Conservation (phyloP, 1,140 invertebrate genomes). For the Bombus affinis region DNA sequence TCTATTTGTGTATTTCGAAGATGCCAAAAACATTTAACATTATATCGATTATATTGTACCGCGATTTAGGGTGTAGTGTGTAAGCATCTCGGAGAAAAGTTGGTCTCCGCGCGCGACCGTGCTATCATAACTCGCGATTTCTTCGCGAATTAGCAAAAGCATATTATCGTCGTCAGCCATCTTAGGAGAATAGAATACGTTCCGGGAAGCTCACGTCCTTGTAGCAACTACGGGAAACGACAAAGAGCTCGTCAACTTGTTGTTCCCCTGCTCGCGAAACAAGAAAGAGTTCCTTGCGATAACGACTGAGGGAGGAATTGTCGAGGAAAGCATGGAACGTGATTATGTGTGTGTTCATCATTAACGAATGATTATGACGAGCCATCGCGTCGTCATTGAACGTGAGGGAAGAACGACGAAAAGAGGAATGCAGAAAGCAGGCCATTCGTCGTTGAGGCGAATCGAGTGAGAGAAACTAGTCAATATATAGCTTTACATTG, state of each 20-base stretch:
- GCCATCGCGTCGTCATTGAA: constrained; percentile 42
- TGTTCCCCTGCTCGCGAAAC: constrained; percentile 23
- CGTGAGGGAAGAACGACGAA: constrained; percentile 34
- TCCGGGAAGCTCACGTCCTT: constrained; percentile 9
- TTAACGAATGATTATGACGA: not conserved
- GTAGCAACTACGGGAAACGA: not conserved
- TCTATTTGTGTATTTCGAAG: constrained; percentile 87
- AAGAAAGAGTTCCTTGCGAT: constrained; percentile 22
- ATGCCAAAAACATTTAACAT: constrained; percentile 85
- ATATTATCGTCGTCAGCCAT: not conserved
- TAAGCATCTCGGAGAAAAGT: constrained; percentile 72
- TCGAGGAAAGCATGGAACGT: not conserved
- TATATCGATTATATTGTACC: constrained; percentile 81
- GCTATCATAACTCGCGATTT: not conserved
- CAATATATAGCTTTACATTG: constrained; percentile 82
- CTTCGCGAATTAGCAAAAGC: not conserved
- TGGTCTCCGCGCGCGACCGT: constrained; percentile 4
- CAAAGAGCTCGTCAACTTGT: not conserved
- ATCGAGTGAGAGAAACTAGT: constrained; percentile 78
- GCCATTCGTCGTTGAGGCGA: constrained; percentile 67
- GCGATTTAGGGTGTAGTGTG: constrained; percentile 79
- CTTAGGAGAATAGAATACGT: not conserved
- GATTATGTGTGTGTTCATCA: not conserved
- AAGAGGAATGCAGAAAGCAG: constrained; percentile 26
- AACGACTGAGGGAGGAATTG: not conserved